Percentiles rank a stretch among this genome's conserved stretches.
Evolutionary conservation across 2,888 invertebrate genomes (phyloP).

Genomic region (Stenichneumon culpator): DNA sequence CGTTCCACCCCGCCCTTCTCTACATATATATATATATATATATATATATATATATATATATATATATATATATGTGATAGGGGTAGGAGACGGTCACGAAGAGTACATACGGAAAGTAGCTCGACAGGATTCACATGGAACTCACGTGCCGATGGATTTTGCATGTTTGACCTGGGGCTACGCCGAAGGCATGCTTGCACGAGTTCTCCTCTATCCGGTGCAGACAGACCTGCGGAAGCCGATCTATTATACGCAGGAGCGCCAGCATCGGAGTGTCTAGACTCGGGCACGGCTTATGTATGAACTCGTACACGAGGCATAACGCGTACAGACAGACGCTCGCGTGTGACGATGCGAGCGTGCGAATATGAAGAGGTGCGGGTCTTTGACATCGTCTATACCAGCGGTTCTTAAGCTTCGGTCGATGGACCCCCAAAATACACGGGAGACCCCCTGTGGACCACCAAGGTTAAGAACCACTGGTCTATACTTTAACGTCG

Average conservation of each 20-base stretch:
- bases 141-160: constrained; percentile 80
- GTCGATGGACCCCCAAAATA: too few relatives aligned
- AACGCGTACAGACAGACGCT: background rate
- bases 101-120: constrained; percentile 55
- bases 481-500: constrained; percentile 19
- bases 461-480: too few relatives aligned
- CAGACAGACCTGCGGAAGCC: constrained; percentile 12
- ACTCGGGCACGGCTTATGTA: background rate
- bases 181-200: constrained; percentile 52
- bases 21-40: background rate
- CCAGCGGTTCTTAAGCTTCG: too few relatives aligned
- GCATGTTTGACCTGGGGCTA: constrained; percentile 79
- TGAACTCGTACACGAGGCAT: background rate
- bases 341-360: constrained; percentile 2
- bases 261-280: background rate
- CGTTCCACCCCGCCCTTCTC: too few relatives aligned
- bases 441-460: too few relatives aligned
- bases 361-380: constrained; percentile 38
- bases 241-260: constrained; percentile 22
- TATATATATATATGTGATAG: background rate
- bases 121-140: constrained; percentile 67
- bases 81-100: constrained; percentile 71
- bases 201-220: constrained; percentile 21
- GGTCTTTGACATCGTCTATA: constrained; percentile 5
- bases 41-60: too few relatives aligned